Base-by-base conservation (phyloP, 2,888 invertebrate species). In the Lochmaea capreae region DNA sequence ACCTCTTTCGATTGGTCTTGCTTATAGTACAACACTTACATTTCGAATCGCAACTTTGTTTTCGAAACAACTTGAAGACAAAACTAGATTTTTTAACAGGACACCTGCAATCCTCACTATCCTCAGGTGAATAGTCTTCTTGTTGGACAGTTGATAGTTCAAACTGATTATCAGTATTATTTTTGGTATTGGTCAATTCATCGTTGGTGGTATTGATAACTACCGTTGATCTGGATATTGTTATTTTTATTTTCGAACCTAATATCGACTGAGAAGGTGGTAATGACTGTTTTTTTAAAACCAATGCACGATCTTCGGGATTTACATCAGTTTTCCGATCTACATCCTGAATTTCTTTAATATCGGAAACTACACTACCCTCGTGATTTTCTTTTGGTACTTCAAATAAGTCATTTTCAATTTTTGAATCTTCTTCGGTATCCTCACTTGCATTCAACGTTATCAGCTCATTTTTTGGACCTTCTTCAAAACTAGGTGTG, bases 1-100 rank as follows among this genome's bases (percentile, higher is more conserved):
- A 70, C 54, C 22, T 46, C 5, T 57, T 54, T 33, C 42, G 63
- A 22, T 63, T 63, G 5, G 63, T 39, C 14, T 42, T 57, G 5
- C 4, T 46, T 4, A 11, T 39, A 14, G 61, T 52, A 11, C 62
- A 62, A 43, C 70, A 70, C 49, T 70, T 70, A 18, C 70, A 70
- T n/a, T 52, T 62, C 16, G 18, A 12, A 14, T 70, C 63, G 26
- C 70, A 70, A 12, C 63, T 63, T 33, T 49, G n/a, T 43, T 63
- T 70, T 63, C 62, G 62, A 52, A 70, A 70, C 18, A 70, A 33
- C 18, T 62, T 70, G 16, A 22, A 2, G 5, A 63, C 42, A 2
- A 63, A 70, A 63, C 70, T 70, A 2, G 63, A 18, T 63, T 70
- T 70, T 14, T 63, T 70, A 5, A 10, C 10, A 3, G 70, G 16